These are phyloP conservation scores for Ypsolopha sequella DNA, from an alignment of 2,888 invertebrate species.

Conservation along the genomic window DNA sequence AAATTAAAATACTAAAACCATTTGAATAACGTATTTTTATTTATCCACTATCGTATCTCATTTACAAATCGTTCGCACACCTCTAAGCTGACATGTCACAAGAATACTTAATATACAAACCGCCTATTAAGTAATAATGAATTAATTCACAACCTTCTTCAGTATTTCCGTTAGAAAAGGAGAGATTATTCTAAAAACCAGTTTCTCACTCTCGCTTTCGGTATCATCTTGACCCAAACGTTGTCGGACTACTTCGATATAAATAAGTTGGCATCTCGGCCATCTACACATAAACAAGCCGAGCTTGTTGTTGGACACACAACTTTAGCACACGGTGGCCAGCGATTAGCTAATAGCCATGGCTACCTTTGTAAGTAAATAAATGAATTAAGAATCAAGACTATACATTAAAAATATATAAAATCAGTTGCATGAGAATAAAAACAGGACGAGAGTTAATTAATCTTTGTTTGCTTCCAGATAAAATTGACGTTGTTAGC, in stretches of 20 bases:
- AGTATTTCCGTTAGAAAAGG: conserved; percentile 54
- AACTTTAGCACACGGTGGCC: conserved; percentile 39
- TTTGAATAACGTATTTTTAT: neutral
- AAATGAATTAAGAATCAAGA: conserved; percentile 6
- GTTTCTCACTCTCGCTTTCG: conserved; percentile 42
- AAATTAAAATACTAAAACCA: conserved; percentile 9
- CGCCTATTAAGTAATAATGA: conserved; percentile 45
- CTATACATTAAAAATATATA: conserved; percentile 1
- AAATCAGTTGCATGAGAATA: neutral
- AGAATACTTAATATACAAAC: neutral
- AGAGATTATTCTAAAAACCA: conserved; percentile 38
- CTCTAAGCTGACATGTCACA: neutral
- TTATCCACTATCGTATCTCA: neutral
- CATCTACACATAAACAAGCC: conserved; percentile 48
- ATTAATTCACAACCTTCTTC: conserved; percentile 38
- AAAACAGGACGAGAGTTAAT: neutral
- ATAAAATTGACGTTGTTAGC: conserved; percentile 52
- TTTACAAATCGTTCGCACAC: neutral
- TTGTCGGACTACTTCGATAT: conserved; percentile 41
- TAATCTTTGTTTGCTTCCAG: conserved; percentile 32
- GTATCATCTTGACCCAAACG: conserved; percentile 28
- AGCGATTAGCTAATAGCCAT: conserved; percentile 65
- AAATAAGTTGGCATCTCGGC: conserved; percentile 49
- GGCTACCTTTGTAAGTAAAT: conserved; percentile 56
- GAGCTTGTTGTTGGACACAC: conserved; percentile 49